Percentiles rank a stretch among this genome's conserved stretches.
Conservation (phyloP, 2,113 vertebrate genomes). For the Alaudala cheleensis region DNA sequence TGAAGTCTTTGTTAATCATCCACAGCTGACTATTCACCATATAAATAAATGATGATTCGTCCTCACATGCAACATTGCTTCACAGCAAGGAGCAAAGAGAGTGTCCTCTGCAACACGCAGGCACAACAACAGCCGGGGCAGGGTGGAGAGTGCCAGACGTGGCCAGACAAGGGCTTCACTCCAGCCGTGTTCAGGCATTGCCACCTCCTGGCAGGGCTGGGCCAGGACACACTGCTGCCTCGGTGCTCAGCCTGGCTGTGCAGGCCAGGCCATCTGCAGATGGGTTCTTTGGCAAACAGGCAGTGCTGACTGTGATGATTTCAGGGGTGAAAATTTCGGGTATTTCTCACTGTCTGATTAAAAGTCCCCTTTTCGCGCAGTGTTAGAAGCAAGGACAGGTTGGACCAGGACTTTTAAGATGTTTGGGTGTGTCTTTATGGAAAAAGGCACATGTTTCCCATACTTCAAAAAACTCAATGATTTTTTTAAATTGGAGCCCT, state of each 20-base stretch:
- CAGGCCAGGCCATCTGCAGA: accelerated
- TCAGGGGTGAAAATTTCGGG: neutral
- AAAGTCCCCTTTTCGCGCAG: neutral
- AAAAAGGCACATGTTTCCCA: neutral
- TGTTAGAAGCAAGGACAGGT: neutral
- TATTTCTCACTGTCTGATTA: neutral
- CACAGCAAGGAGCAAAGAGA: neutral
- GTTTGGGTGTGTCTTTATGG: neutral
- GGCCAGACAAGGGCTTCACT: accelerated
- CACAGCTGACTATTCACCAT: neutral
- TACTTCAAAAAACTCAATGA: neutral
- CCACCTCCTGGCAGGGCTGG: neutral
- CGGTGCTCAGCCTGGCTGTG: accelerated
- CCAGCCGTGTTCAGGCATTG: neutral
- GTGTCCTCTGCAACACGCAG: accelerated
- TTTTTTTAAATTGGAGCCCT: neutral
- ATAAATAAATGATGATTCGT: neutral
- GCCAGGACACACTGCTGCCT: neutral
- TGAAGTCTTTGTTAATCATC: neutral
- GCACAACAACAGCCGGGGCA: accelerated
- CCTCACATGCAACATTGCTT: neutral
- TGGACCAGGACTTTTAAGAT: accelerated
- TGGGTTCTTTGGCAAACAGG: accelerated
- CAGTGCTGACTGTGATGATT: neutral
- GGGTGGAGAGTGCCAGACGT: neutral